Evolutionary conservation across 2,888 invertebrate species (phyloP).

Genomic region (Ceriagrion tenellum): DNA sequence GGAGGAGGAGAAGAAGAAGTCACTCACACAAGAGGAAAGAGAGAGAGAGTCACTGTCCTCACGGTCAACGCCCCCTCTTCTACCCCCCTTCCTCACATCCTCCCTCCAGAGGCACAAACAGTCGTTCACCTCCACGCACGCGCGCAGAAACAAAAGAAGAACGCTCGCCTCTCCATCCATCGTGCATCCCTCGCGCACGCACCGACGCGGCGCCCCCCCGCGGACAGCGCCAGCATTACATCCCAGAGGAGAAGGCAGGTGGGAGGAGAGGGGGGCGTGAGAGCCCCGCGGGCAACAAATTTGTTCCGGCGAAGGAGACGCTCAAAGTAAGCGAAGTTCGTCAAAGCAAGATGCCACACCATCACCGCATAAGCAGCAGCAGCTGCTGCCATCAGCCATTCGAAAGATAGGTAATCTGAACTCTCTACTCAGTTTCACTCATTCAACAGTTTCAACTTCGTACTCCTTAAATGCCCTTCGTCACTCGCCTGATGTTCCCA

Average conservation of each 20-base stretch:
- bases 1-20: neutral
- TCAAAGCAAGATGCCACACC: neutral
- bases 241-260: neutral
- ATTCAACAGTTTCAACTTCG: too few relatives aligned
- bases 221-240: neutral
- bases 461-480: too few relatives aligned
- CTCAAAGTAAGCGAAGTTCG: neutral
- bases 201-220: neutral
- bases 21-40: neutral
- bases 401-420: too few relatives aligned
- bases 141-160: neutral
- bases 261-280: neutral
- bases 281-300: neutral
- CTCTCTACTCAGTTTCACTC: too few relatives aligned
- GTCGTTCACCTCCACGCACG: slow-evolving; percentile 39
- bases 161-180: neutral
- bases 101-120: neutral
- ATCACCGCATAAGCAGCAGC: neutral
- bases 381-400: neutral
- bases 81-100: neutral
- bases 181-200: neutral
- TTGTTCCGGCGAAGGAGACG: neutral
- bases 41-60: slow-evolving; percentile 25
- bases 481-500: too few relatives aligned
- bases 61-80: slow-evolving; percentile 38